Evolutionary conservation across 2,797 vertebrate genomes (phyloP), one percentile per base, ranked within the genome.

Genomic region (Silurus lanzhouensis): DNA sequence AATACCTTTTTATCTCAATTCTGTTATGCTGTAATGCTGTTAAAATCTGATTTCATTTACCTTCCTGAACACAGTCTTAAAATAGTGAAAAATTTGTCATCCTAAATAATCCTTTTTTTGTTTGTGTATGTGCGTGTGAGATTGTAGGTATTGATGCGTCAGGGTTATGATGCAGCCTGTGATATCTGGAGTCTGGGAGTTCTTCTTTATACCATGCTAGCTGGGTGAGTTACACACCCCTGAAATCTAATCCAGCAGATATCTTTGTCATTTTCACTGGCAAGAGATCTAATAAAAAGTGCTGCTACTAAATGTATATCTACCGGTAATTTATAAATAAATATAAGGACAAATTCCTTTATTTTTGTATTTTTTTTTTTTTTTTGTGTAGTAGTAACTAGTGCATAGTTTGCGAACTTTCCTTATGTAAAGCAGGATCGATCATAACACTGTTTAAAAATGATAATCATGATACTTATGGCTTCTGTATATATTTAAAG

Each of bases 151-250:
- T 96, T 99, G 90, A 99, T 97, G 97, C 95, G 97, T 85, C 98
- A 99, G 91, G 98, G 98, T 64, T 99, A 99, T 76, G 98, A 99
- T 91, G 98, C 97, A 91, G 97, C 98, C 72, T 99, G 98, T 94
- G 98, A 99, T 92, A 99, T 99, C 90, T 99, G 98, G 98, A 99
- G 98, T 91, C 94, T 99, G 77, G 98, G 98, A 89, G 97, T 99
- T 88, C 95, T 99, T 71, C 95, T 99, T 63, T 99, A 99, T 87
- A 99, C 98, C 6, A 99, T 99, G 98, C 87, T 99, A 91, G 97
- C 98, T 88, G 98, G 98, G 97, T 99, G 92, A 67, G 46, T 52
- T 48, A 66, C n/a, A 20, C 9, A 2, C n/a, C 17, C 68, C 13
- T 60, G 25, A 48, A 19, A 63, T 38, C 2, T 19, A 6, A 14